Conservation (phyloP, 2,888 invertebrate species). For the Drosophila yooni region DNA sequence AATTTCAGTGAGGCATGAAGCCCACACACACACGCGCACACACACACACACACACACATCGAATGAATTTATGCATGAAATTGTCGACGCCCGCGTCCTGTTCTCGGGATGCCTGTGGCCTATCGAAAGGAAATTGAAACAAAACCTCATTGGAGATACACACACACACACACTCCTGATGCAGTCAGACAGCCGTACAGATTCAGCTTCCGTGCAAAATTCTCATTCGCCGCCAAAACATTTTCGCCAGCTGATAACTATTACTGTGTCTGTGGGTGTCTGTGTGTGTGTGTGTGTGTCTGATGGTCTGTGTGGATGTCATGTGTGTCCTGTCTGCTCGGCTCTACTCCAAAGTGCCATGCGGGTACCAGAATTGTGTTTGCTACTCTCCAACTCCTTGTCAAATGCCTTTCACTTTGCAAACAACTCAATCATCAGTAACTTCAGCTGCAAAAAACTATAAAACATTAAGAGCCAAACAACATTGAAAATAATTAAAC, state of each 20-base stretch:
- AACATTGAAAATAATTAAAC: conserved; percentile 37
- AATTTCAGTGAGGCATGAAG: conserved; percentile 74
- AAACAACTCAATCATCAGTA: conserved; percentile 29
- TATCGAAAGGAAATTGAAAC: conserved; percentile 83
- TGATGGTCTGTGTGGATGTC: conserved; percentile 4
- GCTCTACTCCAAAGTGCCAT: conserved; percentile 57
- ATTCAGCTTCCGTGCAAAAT: conserved; percentile 60
- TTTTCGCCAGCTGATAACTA: conserved; percentile 70
- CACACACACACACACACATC: conserved; percentile 20
- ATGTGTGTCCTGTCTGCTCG: conserved; percentile 19
- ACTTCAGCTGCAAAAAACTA: conserved; percentile 28
- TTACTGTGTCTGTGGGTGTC: conserved; percentile 9
- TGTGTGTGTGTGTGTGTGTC: conserved; percentile 9
- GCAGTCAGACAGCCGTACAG: conserved; percentile 72
- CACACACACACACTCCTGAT: conserved; percentile 34
- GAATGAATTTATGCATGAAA: conserved; percentile 81
- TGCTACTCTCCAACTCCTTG: conserved; percentile 2
- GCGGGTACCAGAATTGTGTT: conserved; percentile 63
- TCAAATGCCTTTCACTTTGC: neutral
- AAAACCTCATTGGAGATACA: conserved; percentile 80
- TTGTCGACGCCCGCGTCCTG: conserved; percentile 81
- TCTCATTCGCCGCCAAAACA: conserved; percentile 68
- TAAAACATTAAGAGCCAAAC: conserved; percentile 19
- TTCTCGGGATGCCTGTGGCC: conserved; percentile 75
- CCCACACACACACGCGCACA: conserved; percentile 23